A percentile compares a stretch with the other conserved stretches of the same genome.
These are phyloP conservation scores for Vanessa cardui DNA, from an alignment of 2,888 invertebrate genomes.

Conservation along the genomic window DNA sequence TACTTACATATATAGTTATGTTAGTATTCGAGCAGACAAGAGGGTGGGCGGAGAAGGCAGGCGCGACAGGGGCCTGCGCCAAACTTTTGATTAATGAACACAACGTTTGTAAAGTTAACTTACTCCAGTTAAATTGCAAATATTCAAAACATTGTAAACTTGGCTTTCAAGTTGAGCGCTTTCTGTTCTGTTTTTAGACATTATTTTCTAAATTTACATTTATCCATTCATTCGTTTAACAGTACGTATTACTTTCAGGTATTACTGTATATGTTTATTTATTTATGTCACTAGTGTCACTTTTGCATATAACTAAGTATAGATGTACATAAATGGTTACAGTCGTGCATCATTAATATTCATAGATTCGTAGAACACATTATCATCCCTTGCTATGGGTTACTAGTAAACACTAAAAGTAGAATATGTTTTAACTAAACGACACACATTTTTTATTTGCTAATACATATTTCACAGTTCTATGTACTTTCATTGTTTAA, in stretches of 20 bases:
- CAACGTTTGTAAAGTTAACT: constrained; percentile 78
- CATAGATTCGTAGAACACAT: constrained; percentile 38
- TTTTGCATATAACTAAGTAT: constrained; percentile 7
- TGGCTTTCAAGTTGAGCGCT: constrained; percentile 46
- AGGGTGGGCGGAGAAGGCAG: constrained; percentile 61
- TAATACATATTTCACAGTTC: too few relatives aligned
- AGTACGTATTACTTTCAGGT: too few relatives aligned
- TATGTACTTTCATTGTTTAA: too few relatives aligned
- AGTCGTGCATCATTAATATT: constrained; percentile 36
- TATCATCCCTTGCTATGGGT: constrained; percentile 27
- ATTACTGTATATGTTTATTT: constrained; percentile 7
- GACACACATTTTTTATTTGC: neutral
- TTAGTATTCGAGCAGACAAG: constrained; percentile 56
- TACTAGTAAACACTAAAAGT: constrained; percentile 13
- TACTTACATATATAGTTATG: constrained; percentile 42
- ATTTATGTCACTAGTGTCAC: constrained; percentile 1
- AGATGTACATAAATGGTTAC: constrained; percentile 24
- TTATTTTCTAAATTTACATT: constrained; percentile 10
- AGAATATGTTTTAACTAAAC: neutral
- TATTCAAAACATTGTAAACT: constrained; percentile 70
- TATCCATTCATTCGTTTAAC: neutral
- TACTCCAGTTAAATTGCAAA: constrained; percentile 71
- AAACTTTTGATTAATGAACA: constrained; percentile 83
- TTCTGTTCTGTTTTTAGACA: constrained; percentile 31
- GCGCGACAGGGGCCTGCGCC: constrained; percentile 70